phyloP scores from a whole-genome alignment of 2,888 invertebrate genomes.

The Digitonthophagus gazella region DNA sequence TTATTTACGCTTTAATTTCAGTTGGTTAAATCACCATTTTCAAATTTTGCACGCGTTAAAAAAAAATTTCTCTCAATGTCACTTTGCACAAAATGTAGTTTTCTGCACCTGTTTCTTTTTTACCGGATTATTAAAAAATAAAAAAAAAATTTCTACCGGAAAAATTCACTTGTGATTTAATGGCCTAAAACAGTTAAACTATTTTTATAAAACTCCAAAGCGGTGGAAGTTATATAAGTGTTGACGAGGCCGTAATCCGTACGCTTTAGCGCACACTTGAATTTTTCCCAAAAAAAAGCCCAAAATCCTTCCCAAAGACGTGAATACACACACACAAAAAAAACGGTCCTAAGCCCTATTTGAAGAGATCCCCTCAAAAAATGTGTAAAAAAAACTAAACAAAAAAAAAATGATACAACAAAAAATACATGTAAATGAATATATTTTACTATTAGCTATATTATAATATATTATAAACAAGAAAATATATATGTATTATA shows the following conservation, averaged over 20 bases:
- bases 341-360: constrained; percentile 1
- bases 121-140: constrained; percentile 17
- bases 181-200: background rate
- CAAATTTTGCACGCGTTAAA: background rate
- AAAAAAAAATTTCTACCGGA: constrained; percentile 46
- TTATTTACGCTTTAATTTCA: no score
- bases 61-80: background rate
- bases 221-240: constrained; percentile 25
- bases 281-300: background rate
- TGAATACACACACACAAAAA: background rate
- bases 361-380: constrained; percentile 1
- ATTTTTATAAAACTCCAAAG: constrained; percentile 11
- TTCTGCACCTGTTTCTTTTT: background rate
- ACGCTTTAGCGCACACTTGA: constrained; percentile 22
- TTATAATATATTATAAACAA: constrained; percentile 18
- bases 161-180: constrained; percentile 42
- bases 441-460: constrained; percentile 49
- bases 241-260: constrained; percentile 10
- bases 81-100: background rate
- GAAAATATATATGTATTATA: constrained; percentile 11
- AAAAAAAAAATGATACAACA: constrained; percentile 1
- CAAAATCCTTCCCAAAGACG: background rate
- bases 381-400: constrained; percentile 5
- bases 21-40: no score
- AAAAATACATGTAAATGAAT: constrained; percentile 45